These are phyloP conservation scores for Gryllus bimaculatus DNA, from an alignment of 1,140 invertebrate genomes.

Conservation along the genomic window DNA sequence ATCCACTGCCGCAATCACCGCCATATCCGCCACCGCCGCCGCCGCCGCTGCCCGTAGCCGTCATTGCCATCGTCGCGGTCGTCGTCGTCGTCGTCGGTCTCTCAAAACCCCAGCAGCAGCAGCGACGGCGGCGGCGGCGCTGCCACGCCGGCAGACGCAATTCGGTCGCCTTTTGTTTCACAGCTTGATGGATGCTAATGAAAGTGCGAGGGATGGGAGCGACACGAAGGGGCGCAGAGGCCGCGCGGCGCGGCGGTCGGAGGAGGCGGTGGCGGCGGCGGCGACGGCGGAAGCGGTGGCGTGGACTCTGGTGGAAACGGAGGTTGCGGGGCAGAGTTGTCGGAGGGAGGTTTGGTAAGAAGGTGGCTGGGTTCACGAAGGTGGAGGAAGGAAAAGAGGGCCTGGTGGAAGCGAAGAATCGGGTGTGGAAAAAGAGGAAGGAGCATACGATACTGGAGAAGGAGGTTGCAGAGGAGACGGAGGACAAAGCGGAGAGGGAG, in stretches of 20 bases:
- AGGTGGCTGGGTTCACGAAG: neutral
- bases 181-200: slow-evolving; percentile 26
- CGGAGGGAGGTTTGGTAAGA: neutral
- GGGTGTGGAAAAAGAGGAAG: neutral
- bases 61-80: neutral
- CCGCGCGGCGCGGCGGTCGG: neutral
- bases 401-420: neutral
- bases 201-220: slow-evolving; percentile 14
- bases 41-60: too few species aligned
- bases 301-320: neutral
- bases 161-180: slow-evolving; percentile 23
- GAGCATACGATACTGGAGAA: neutral
- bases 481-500: neutral
- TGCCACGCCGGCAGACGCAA: slow-evolving; percentile 10
- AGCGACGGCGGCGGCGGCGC: neutral
- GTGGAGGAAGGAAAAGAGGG: neutral
- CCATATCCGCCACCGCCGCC: neutral
- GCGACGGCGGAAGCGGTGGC: neutral
- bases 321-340: neutral
- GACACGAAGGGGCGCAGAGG: neutral
- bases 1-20: too few species aligned
- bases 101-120: slow-evolving; percentile 13
- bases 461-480: neutral
- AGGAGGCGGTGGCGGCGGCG: slow-evolving; percentile 7
- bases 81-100: slow-evolving; percentile 2